phyloP scores from a whole-genome alignment of 2,113 vertebrate species.

The Ahaetulla prasina region DNA sequence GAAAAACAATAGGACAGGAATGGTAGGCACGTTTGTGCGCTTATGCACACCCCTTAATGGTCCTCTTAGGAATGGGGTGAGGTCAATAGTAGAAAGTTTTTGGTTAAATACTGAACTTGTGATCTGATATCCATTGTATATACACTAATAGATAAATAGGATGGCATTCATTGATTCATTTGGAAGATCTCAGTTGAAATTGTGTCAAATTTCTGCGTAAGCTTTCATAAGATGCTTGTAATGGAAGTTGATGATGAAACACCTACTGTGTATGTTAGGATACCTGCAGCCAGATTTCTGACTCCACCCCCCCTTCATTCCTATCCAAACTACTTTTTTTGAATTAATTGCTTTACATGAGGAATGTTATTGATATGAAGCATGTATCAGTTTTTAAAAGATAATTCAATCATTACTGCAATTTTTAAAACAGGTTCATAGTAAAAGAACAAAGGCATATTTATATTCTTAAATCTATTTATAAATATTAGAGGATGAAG shows the following conservation, averaged over 20 bases:
- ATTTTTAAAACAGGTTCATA: conserved; percentile 51
- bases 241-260: background rate
- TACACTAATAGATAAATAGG: background rate
- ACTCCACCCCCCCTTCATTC: too few relatives aligned
- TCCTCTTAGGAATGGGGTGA: too few relatives aligned
- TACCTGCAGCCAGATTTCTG: background rate
- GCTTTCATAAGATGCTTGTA: background rate
- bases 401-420: background rate
- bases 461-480: conserved; percentile 2
- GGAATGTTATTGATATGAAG: background rate
- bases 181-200: background rate
- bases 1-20: too few relatives aligned
- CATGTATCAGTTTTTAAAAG: background rate
- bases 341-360: background rate
- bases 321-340: background rate
- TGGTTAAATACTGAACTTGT: background rate
- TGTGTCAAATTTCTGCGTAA: background rate
- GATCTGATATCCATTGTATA: background rate
- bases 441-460: conserved; percentile 53
- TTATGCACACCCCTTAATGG: too few relatives aligned
- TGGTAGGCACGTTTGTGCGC: too few relatives aligned
- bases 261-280: background rate
- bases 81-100: too few relatives aligned
- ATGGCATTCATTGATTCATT: background rate
- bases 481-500: conserved; percentile 1